These are phyloP conservation scores for Ophioderma brevispina DNA, from an alignment of 35 echinoderm and acorn worm species.

Conservation along the genomic window DNA sequence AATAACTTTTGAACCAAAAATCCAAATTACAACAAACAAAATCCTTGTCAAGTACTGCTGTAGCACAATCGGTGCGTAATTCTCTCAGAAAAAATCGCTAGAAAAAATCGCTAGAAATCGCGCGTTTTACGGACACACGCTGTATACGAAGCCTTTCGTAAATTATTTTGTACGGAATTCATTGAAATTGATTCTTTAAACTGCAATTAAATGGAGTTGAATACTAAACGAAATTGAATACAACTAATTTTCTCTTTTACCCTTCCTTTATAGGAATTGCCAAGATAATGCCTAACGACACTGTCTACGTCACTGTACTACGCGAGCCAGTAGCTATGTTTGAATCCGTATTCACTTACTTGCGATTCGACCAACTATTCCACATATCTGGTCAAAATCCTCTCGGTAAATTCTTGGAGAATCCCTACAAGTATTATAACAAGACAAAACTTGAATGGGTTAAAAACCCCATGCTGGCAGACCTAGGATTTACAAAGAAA, in stretches of 20 bases:
- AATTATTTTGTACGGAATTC: no score
- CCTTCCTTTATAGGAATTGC: conserved; percentile 40
- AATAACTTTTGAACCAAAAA: no score
- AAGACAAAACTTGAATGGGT: background rate
- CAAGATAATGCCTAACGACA: conserved; percentile 60
- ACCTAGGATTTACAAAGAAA: conserved; percentile 55
- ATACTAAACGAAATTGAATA: no score
- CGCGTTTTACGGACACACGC: no score
- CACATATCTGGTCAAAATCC: conserved; percentile 3
- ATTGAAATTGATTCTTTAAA: no score
- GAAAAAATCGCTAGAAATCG: no score
- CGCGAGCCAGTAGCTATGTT: conserved; percentile 72
- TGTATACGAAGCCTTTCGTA: no score
- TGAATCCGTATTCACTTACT: conserved; percentile 75
- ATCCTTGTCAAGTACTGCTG: no score
- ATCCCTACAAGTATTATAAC: conserved; percentile 30
- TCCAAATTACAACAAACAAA: no score
- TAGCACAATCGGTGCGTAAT: no score
- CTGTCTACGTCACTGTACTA: conserved; percentile 70
- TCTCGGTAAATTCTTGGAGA: conserved; percentile 50
- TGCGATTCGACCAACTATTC: background rate
- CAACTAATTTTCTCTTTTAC: background rate
- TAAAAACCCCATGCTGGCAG: conserved; percentile 77
- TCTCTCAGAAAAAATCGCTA: no score
- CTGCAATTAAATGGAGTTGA: no score